phyloP scores from a whole-genome alignment of 2,113 vertebrate species.

The Percopsis transmontana region DNA sequence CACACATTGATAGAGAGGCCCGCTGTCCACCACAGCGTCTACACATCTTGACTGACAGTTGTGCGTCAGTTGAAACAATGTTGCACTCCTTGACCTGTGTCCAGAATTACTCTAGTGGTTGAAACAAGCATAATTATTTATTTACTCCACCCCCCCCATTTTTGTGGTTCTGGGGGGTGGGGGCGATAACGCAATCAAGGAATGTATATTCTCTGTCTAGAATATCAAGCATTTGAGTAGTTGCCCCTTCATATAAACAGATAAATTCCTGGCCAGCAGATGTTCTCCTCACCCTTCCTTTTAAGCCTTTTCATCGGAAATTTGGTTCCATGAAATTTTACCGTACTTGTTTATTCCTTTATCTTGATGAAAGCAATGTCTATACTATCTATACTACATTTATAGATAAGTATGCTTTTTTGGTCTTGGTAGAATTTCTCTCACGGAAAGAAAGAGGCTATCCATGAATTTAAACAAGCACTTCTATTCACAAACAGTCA shows the following conservation, averaged over 20 bases:
- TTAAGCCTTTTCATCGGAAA: not conserved
- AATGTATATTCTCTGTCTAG: too few relatives aligned
- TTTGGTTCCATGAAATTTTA: not conserved
- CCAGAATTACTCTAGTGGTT: too few relatives aligned
- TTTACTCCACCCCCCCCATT: too few relatives aligned
- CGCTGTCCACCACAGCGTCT: too few relatives aligned
- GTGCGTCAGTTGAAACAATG: too few relatives aligned
- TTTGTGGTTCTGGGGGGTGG: too few relatives aligned
- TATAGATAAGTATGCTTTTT: constrained; percentile 14
- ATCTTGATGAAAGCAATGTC: constrained; percentile 22
- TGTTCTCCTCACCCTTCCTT: not conserved
- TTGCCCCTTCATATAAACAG: not conserved
- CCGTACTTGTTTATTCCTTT: not conserved
- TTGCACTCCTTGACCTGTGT: too few relatives aligned
- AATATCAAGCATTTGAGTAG: too few relatives aligned
- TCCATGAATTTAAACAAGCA: constrained; percentile 62
- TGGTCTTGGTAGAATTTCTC: constrained; percentile 4
- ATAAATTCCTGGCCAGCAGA: not conserved
- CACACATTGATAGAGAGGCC: not conserved
- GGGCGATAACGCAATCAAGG: too few relatives aligned
- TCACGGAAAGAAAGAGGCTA: constrained; percentile 18
- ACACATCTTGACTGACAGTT: too few relatives aligned
- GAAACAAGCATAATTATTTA: too few relatives aligned
- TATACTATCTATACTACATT: constrained; percentile 20
- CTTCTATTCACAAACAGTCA: constrained; percentile 44